phyloP scores from a whole-genome alignment of 2,888 invertebrate genomes.

The Orthonevra nobilis region DNA sequence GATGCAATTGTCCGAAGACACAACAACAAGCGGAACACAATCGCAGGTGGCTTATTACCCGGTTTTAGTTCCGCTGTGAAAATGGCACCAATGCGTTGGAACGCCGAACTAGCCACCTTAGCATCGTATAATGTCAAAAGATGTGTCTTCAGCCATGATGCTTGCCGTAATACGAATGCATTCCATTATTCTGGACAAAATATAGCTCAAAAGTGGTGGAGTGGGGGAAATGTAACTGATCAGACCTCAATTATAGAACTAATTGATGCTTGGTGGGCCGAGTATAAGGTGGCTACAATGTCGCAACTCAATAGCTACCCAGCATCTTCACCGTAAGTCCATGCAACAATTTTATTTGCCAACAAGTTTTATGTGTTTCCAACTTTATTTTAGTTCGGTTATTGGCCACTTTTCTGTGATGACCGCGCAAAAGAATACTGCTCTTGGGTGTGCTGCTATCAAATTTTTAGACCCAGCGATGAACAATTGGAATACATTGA shows the following conservation, averaged over 20 bases:
- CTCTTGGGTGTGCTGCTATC: slow-evolving; percentile 74
- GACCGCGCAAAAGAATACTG: slow-evolving; percentile 73
- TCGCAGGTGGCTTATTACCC: slow-evolving; percentile 71
- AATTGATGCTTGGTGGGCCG: slow-evolving; percentile 30
- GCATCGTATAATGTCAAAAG: slow-evolving; percentile 73
- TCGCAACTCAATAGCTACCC: slow-evolving; percentile 72
- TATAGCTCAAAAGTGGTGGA: slow-evolving; percentile 71
- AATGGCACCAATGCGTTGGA: slow-evolving; percentile 75
- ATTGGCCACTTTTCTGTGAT: slow-evolving; percentile 75
- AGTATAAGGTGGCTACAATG: slow-evolving; percentile 37
- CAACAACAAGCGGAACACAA: slow-evolving; percentile 29
- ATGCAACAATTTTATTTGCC: too few relatives aligned
- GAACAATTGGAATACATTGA: slow-evolving; percentile 69
- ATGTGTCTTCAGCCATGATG: slow-evolving; percentile 73
- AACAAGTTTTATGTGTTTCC: too few relatives aligned
- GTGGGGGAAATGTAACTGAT: not conserved
- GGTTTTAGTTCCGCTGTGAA: slow-evolving; percentile 71
- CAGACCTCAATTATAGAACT: not conserved
- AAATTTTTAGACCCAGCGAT: slow-evolving; percentile 47
- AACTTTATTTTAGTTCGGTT: not conserved
- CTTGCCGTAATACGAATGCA: slow-evolving; percentile 73
- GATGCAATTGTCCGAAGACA: not conserved
- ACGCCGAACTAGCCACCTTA: slow-evolving; percentile 73
- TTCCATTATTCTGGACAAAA: slow-evolving; percentile 75
- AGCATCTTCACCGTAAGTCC: not conserved